phyloP scores from a whole-genome alignment of 2,797 vertebrate genomes.

The Danio choprae region DNA sequence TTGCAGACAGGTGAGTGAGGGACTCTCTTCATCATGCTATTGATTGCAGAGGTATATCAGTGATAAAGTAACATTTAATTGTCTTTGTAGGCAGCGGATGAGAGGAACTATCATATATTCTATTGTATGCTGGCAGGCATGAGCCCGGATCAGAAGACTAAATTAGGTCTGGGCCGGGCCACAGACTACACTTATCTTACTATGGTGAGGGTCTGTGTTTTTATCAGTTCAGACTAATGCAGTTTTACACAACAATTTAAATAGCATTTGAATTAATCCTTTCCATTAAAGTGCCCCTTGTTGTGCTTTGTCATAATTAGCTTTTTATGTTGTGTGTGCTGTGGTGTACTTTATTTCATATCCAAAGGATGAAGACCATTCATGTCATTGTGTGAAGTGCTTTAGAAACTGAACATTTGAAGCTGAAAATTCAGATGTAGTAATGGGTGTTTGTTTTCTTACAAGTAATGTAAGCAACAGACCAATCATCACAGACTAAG shows the following conservation, averaged over 20 bases:
- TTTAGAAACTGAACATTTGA: no score
- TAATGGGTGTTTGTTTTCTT: no score
- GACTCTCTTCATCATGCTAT: background rate
- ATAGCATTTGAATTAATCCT: background rate
- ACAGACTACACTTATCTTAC: conserved; percentile 93
- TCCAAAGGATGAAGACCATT: no score
- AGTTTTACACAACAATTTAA: background rate
- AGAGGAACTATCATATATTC: conserved; percentile 97
- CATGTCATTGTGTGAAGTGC: no score
- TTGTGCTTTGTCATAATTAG: no score
- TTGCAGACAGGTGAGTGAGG: conserved; percentile 87
- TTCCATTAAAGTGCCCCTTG: background rate
- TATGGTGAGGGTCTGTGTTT: conserved; percentile 79
- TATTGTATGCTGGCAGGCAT: conserved; percentile 98
- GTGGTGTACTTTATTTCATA: no score
- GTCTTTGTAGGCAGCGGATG: conserved; percentile 82
- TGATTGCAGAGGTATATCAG: background rate
- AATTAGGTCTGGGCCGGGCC: conserved; percentile 88
- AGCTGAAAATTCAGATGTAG: no score
- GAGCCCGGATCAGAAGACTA: conserved; percentile 89
- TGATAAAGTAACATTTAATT: conserved; percentile 3
- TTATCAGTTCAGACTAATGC: background rate
- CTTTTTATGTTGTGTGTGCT: no score
- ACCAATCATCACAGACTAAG: no score
- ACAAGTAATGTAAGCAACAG: no score